These are phyloP conservation scores for Ophonus ardosiacus DNA, from an alignment of 2,888 invertebrate species.

Conservation along the genomic window DNA sequence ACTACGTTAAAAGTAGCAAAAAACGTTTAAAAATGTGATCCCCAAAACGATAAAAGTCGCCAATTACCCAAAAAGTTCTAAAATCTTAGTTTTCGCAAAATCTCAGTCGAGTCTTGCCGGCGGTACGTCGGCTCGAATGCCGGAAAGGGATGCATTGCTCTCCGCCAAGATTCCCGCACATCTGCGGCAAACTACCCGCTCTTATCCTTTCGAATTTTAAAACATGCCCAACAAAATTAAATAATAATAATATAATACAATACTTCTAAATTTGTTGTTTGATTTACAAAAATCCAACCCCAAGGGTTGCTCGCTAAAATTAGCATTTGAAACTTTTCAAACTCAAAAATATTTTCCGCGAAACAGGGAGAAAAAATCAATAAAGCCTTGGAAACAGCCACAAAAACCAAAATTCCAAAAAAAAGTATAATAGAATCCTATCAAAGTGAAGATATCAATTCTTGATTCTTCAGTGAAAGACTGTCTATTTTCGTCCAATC, in stretches of 20 bases:
- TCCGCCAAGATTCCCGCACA: slow-evolving; percentile 31
- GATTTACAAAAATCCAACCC: neutral
- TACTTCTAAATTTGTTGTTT: neutral
- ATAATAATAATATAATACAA: neutral
- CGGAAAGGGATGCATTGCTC: slow-evolving; percentile 38
- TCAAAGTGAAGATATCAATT: neutral
- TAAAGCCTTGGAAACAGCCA: slow-evolving; percentile 37
- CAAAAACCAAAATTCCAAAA: slow-evolving; percentile 18
- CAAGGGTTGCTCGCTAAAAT: no score
- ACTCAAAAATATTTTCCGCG: slow-evolving; percentile 1
- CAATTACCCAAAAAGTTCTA: neutral
- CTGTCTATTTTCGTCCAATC: neutral
- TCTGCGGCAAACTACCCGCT: slow-evolving; percentile 1
- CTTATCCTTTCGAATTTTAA: neutral
- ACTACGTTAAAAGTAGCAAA: neutral
- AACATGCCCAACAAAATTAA: neutral
- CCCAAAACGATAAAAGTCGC: neutral
- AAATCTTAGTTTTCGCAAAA: neutral
- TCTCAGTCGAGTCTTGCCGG: neutral
- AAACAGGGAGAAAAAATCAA: slow-evolving; percentile 23
- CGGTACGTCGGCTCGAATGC: neutral
- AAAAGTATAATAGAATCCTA: neutral
- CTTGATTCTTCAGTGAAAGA: slow-evolving; percentile 5
- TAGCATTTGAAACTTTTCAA: neutral
- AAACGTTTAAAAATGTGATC: neutral